A percentile compares a stretch with the other conserved stretches of the same genome.
These are phyloP conservation scores for Erpetoichthys calabaricus DNA, from an alignment of 2,797 vertebrate genomes.

Conservation along the genomic window DNA sequence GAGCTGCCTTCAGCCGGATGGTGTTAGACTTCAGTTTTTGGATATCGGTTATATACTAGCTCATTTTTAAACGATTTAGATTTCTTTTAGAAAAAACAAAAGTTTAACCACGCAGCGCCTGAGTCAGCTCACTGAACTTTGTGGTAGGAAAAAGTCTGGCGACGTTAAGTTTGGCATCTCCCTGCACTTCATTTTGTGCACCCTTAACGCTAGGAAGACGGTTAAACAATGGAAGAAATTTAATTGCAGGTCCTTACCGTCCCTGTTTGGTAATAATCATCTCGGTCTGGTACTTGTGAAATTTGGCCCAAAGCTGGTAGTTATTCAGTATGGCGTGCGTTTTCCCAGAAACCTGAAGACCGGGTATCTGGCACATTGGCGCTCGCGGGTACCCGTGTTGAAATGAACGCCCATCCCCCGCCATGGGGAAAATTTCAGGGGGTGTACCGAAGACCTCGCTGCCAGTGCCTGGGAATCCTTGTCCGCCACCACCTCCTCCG, in stretches of 20 bases:
- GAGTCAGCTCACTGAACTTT: too few species aligned
- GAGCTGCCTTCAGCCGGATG: too few species aligned
- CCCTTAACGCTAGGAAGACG: too few species aligned
- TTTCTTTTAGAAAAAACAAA: too few species aligned
- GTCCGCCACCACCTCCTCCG: conserved; percentile 31
- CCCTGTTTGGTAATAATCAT: conserved; percentile 98
- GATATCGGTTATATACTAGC: too few species aligned
- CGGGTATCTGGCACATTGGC: conserved; percentile 53
- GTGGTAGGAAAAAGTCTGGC: too few species aligned
- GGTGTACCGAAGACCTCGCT: conserved; percentile 41
- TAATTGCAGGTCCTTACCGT: conserved; percentile 55
- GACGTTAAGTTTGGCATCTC: too few species aligned
- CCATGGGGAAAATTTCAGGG: conserved; percentile 48
- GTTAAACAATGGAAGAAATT: background rate
- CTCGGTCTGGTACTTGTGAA: conserved; percentile 92
- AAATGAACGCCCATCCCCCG: conserved; percentile 43
- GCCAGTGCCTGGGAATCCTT: conserved; percentile 37
- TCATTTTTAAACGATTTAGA: too few species aligned
- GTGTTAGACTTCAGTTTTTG: too few species aligned
- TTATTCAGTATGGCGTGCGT: conserved; percentile 81
- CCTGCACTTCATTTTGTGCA: too few species aligned
- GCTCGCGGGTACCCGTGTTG: conserved; percentile 53
- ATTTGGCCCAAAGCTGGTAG: conserved; percentile 88
- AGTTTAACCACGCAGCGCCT: too few species aligned
- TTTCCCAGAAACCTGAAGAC: conserved; percentile 76